Evolutionary conservation across 2,113 vertebrate species (phyloP), one percentile per base, ranked within the genome.

Genomic region (Struthidea cinerea): DNA sequence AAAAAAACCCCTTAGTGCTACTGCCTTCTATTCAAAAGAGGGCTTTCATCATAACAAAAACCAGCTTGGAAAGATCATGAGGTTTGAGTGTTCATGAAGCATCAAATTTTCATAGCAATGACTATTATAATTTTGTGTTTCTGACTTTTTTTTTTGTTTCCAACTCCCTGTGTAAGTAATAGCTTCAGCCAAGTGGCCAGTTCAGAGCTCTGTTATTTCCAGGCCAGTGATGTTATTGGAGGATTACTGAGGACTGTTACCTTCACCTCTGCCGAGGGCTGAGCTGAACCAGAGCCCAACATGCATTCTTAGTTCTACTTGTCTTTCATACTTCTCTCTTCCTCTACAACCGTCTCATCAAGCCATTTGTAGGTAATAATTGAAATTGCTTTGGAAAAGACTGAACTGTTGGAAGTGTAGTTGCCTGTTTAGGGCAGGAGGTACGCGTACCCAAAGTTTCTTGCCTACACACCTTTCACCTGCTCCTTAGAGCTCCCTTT

Each of bases 191-290:
- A 75, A 41, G 22, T 7, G 12, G 37, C 18, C 6, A 4, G 65
- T 26, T 71, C 24, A 85, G 82, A 84, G 12, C 13, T 75, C 47
- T 75, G 19, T 13, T 76, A 50, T 41, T 82, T 64, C 37, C 41
- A 59, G 30, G 27, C 60, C 73, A 87, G 9, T 18, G 28, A 41
- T 27, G 33, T 46, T 81, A 68, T 61, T 7, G 35, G 8, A 11
- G 41, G 11, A 49, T 69, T 93, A 83, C 24, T 44, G 37, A 65
- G 19, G 49, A 79, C 65, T 63, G 71, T 26, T n/a, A 49, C 42
- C n/a, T 52, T 64, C 50, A 85, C 8, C 57, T 85, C 37, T 69
- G 57, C 32, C 0, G 0, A 71, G 10, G n/a, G 41, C n/a, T 52
- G 52, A 93, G 53, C 28, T 64, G 49, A 73, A 41, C 21, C 32